Conservation (phyloP, 2,113 vertebrate genomes). For the Cariama cristata region DNA sequence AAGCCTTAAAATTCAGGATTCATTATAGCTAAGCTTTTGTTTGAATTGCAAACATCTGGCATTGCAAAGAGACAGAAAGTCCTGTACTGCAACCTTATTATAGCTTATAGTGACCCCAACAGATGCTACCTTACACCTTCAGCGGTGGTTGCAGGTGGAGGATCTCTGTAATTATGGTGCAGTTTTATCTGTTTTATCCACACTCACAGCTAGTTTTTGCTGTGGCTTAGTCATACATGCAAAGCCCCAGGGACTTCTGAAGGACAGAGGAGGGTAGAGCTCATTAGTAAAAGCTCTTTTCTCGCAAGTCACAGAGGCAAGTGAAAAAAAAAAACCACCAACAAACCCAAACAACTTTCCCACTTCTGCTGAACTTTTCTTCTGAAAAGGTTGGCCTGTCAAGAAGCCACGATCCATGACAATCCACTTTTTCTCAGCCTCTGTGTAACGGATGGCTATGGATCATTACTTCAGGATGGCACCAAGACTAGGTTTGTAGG, state of each 20-base stretch:
- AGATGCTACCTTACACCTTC: background rate
- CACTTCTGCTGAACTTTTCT: conserved; percentile 17
- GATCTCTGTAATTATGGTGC: background rate
- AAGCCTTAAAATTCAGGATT: background rate
- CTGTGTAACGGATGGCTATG: background rate
- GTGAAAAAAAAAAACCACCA: background rate
- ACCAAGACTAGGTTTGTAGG: background rate
- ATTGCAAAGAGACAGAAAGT: background rate
- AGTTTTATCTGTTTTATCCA: background rate
- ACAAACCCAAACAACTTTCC: background rate
- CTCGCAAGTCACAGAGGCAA: background rate
- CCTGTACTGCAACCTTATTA: background rate
- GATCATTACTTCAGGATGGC: conserved; percentile 33
- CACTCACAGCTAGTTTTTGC: background rate
- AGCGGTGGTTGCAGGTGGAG: background rate
- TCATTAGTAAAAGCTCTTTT: background rate
- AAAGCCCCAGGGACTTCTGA: background rate
- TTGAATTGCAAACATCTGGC: conserved; percentile 4
- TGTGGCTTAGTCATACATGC: fast-evolving
- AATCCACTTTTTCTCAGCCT: background rate
- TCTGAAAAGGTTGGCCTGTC: conserved; percentile 4
- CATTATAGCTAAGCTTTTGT: background rate
- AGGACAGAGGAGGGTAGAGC: background rate
- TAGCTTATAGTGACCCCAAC: background rate
- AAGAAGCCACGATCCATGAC: background rate